phyloP scores from a whole-genome alignment of 1,140 invertebrate species.

The Bombyx mori region DNA sequence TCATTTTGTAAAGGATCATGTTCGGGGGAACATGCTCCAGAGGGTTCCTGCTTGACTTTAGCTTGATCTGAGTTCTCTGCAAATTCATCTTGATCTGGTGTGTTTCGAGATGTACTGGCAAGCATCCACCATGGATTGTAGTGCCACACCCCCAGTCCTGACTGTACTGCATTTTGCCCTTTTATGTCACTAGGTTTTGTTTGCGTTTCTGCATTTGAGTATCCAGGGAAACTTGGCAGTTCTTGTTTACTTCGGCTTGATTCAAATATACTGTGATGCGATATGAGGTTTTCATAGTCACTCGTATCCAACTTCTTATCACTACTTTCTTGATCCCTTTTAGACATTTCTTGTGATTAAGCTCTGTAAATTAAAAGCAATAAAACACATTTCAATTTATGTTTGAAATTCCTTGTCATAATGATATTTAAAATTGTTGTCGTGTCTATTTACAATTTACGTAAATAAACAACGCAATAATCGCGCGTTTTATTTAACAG shows the following conservation, averaged over 20 bases:
- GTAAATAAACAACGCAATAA: conserved; percentile 64
- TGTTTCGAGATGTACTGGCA: conserved; percentile 57
- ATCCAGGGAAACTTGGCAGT: conserved; percentile 64
- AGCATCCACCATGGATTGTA: conserved; percentile 73
- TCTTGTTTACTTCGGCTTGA: conserved; percentile 53
- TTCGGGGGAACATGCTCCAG: conserved; percentile 49
- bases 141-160: conserved; percentile 61
- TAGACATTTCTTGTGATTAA: conserved; percentile 51
- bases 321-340: conserved; percentile 62
- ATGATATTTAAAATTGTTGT: conserved; percentile 5
- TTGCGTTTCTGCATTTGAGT: conserved; percentile 67
- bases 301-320: conserved; percentile 61
- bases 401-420: neutral
- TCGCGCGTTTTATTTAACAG: conserved; percentile 20
- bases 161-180: conserved; percentile 35
- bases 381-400: conserved; percentile 6
- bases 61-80: conserved; percentile 61
- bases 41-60: conserved; percentile 65
- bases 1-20: conserved; percentile 50
- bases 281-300: conserved; percentile 67
- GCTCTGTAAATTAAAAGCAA: conserved; percentile 35
- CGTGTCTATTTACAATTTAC: neutral
- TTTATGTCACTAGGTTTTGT: conserved; percentile 61
- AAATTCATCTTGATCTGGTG: conserved; percentile 56
- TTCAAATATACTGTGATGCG: conserved; percentile 67